These are phyloP conservation scores for Oncorhynchus kisutch DNA, from an alignment of 2,113 vertebrate species.

Conservation along the genomic window DNA sequence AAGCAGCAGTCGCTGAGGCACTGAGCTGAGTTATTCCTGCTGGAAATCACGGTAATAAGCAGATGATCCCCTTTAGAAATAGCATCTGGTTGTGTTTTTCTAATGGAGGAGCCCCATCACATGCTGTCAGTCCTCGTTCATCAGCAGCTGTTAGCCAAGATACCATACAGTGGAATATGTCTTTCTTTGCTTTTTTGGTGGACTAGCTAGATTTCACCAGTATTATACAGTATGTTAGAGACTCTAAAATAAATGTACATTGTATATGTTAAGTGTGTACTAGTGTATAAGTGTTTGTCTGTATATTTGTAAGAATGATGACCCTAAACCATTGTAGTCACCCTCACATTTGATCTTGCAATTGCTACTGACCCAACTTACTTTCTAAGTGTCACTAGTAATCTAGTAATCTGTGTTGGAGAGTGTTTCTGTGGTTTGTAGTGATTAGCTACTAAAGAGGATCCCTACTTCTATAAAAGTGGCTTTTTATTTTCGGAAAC, in stretches of 20 bases:
- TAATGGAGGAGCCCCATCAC: constrained; percentile 48
- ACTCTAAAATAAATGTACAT: no score
- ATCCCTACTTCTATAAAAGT: background rate
- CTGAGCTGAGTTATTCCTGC: constrained; percentile 36
- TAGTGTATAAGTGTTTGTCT: no score
- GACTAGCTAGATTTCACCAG: constrained; percentile 4
- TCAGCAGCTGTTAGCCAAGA: constrained; percentile 64
- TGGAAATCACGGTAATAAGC: constrained; percentile 55
- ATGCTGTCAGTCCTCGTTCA: constrained; percentile 58
- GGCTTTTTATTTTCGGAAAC: background rate
- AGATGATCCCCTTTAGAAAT: constrained; percentile 58
- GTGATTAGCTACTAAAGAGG: no score
- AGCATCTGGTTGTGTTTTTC: constrained; percentile 66
- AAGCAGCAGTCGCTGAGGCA: background rate
- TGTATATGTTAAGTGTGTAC: no score
- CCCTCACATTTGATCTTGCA: no score
- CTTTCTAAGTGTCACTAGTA: no score
- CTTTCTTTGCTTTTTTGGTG: background rate
- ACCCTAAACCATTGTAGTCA: no score
- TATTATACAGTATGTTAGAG: background rate
- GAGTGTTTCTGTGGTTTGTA: no score
- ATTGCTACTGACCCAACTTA: no score
- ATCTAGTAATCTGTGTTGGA: no score
- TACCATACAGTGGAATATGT: no score
- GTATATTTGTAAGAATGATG: no score